Evolutionary conservation across 2,888 invertebrate species (phyloP), one percentile per base, ranked within the genome.

Genomic region (Diplazon laetatorius): DNA sequence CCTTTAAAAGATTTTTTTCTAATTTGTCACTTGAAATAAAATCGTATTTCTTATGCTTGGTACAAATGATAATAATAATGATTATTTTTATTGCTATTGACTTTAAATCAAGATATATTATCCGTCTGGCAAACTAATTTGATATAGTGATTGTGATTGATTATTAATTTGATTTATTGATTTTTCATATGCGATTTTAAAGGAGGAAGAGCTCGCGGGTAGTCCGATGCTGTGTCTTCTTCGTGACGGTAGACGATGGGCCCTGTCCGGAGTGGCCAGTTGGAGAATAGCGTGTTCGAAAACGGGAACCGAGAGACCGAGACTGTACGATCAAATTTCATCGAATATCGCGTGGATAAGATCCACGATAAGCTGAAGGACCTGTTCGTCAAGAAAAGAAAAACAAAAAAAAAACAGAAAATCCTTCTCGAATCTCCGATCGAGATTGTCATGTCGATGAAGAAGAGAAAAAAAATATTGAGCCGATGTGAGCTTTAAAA

Each of bases 121-220:
- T n/a, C n/a, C n/a, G n/a, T n/a, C n/a, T n/a, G n/a, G n/a, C n/a
- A n/a, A n/a, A n/a, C n/a, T n/a, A n/a, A n/a, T n/a, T n/a, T n/a
- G n/a, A n/a, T n/a, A n/a, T n/a, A n/a, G n/a, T n/a, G n/a, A n/a
- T n/a, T n/a, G n/a, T 30, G 30, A 30, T 30, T 30, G 6, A 30
- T 30, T 48, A 66, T 42, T 8, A n/a, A 57, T 0, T 12, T 48
- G 52, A 39, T 52, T 30, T 22, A 57, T 46, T 16, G 14, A 18
- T 50, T 44, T 16, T 35, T 57, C 37, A 57, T n/a, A n/a, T n/a
- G n/a, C n/a, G n/a, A n/a, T n/a, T n/a, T n/a, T 37, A 18, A 66
- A 97, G 96, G 96, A 96, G 91, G 97, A 97, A 92, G 97, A 97
- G 91, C 95, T 95, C 85, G 96, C 97, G 6, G 97, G 97, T 14